Evolutionary conservation across 2,113 vertebrate genomes (phyloP).

Genomic region (Grus americana): DNA sequence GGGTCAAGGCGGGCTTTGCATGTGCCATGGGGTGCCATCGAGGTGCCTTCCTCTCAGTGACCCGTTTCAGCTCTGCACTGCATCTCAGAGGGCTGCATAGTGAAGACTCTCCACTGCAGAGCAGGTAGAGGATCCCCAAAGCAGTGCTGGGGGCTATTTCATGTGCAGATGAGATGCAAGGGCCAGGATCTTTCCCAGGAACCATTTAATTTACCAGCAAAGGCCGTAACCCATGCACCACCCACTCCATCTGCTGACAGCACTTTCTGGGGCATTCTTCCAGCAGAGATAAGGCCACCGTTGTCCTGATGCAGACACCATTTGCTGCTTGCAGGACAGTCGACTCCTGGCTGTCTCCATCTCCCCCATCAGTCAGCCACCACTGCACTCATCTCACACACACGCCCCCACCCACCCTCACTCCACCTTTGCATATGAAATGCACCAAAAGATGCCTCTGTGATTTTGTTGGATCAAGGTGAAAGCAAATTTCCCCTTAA

Average conservation of each 20-base stretch:
- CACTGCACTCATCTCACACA: not conserved
- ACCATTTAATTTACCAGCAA: not conserved
- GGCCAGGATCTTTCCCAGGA: not conserved
- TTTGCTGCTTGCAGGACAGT: not conserved
- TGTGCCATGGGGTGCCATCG: fast-evolving
- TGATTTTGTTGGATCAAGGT: not conserved
- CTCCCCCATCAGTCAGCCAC: not conserved
- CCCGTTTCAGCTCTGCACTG: fast-evolving
- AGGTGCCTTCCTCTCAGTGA: not conserved
- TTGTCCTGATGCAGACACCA: not conserved
- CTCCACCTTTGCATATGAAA: not conserved
- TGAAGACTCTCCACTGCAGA: not conserved
- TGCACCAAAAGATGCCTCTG: not conserved
- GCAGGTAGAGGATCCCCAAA: not conserved
- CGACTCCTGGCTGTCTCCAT: not conserved
- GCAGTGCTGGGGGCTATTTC: not conserved
- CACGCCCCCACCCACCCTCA: not conserved
- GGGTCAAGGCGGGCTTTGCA: not conserved
- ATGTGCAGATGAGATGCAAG: not conserved
- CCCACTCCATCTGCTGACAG: not conserved
- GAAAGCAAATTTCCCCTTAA: not conserved
- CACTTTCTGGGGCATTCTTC: not conserved
- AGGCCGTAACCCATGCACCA: not conserved
- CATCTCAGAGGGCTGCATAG: fast-evolving
- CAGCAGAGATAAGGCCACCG: not conserved